These are phyloP conservation scores for Nymphalis polychloros DNA, from an alignment of 2,888 invertebrate species.

Conservation along the genomic window DNA sequence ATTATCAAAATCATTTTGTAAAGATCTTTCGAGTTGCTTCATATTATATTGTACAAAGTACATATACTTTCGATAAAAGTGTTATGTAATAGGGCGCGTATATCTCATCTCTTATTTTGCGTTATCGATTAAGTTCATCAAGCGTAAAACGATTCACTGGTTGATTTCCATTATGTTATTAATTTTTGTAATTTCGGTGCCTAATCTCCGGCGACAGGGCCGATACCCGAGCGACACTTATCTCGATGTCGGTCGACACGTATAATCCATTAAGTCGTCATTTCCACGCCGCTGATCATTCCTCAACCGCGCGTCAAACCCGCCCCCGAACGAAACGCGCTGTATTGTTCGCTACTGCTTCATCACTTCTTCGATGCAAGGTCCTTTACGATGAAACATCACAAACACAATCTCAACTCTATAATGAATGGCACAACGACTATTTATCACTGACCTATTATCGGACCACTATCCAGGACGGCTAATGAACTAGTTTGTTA, in stretches of 20 bases:
- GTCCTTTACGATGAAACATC: conserved; percentile 50
- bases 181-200: conserved; percentile 76
- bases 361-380: conserved; percentile 62
- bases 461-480: conserved; percentile 60
- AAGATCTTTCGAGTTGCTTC: neutral
- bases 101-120: conserved; percentile 28
- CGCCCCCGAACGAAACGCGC: conserved; percentile 68
- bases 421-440: conserved; percentile 53
- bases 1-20: neutral
- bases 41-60: neutral
- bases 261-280: conserved; percentile 82
- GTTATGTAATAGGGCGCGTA: conserved; percentile 29
- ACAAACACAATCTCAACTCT: conserved; percentile 55
- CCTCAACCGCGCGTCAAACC: conserved; percentile 78
- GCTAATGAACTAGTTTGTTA: conserved; percentile 81
- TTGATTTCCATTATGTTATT: conserved; percentile 76
- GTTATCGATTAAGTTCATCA: conserved; percentile 54
- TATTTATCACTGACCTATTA: conserved; percentile 38
- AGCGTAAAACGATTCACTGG: conserved; percentile 65
- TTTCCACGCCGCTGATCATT: conserved; percentile 80
- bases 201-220: conserved; percentile 75
- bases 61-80: neutral
- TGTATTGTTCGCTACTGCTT: conserved; percentile 78
- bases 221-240: conserved; percentile 76
- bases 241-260: conserved; percentile 79